Conservation (phyloP, 2,797 vertebrate species). For the Diglossa cyanea region DNA sequence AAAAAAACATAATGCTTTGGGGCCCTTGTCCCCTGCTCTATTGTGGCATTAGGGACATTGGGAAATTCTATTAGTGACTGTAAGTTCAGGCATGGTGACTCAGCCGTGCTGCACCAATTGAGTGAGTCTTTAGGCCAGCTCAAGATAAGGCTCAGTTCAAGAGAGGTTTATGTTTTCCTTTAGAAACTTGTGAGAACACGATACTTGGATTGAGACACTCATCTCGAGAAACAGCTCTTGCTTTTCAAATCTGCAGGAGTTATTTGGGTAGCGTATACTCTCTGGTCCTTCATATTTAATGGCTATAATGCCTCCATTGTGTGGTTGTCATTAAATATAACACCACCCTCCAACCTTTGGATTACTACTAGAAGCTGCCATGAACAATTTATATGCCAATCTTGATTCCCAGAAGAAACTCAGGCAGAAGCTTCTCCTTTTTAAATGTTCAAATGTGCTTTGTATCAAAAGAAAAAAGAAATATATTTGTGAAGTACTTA, state of each 20-base stretch:
- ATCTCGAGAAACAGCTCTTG: background rate
- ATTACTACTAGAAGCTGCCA: background rate
- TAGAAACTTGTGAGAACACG: background rate
- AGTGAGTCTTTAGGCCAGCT: background rate
- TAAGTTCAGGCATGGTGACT: background rate
- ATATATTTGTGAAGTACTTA: background rate
- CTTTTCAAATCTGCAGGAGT: conserved; percentile 33
- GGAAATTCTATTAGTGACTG: background rate
- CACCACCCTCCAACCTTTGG: background rate
- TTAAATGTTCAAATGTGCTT: background rate
- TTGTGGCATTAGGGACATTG: background rate
- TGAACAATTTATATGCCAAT: background rate
- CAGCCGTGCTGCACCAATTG: accelerated
- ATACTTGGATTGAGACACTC: conserved; percentile 4
- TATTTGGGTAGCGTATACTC: background rate
- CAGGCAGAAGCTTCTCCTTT: background rate
- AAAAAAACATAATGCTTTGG: accelerated
- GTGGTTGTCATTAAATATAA: background rate
- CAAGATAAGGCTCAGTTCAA: conserved; percentile 2
- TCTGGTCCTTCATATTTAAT: conserved; percentile 25
- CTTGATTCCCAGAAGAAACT: background rate
- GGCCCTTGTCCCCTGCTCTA: background rate
- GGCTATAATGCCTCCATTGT: background rate
- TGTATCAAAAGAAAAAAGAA: background rate
- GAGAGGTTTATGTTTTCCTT: conserved; percentile 1